Conservation (phyloP, 2,797 vertebrate genomes). For the Acrossocheilus fasciatus region DNA sequence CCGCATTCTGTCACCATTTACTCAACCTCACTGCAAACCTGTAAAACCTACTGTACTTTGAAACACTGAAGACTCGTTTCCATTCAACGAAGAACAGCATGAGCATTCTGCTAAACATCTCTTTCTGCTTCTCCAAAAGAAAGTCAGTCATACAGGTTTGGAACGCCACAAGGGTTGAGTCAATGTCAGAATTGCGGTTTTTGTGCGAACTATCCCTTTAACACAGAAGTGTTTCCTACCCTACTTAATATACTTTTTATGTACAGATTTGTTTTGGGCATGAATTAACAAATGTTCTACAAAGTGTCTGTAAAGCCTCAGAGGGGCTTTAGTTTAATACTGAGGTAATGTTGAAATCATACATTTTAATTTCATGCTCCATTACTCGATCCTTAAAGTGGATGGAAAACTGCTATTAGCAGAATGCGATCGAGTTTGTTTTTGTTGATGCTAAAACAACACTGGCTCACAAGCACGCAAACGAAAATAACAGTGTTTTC, state of each 20-base stretch:
- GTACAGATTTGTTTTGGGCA: constrained; percentile 51
- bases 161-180: neutral
- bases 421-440: constrained; percentile 22
- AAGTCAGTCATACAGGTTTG: neutral
- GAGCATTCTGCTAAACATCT: neutral
- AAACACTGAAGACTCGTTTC: neutral
- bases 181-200: neutral
- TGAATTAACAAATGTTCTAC: constrained; percentile 46
- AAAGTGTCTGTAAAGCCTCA: constrained; percentile 46
- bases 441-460: constrained; percentile 39
- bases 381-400: constrained; percentile 35
- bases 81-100: neutral
- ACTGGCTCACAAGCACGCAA: constrained; percentile 41
- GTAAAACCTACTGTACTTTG: no score
- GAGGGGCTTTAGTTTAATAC: constrained; percentile 39
- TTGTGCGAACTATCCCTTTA: neutral
- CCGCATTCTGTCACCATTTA: neutral
- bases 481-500: constrained; percentile 25
- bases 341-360: constrained; percentile 55
- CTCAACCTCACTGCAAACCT: neutral
- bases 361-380: constrained; percentile 46
- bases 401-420: constrained; percentile 28
- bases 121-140: neutral
- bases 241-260: constrained; percentile 45
- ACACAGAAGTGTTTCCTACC: constrained; percentile 11